Evolutionary conservation across 2,888 invertebrate genomes (phyloP), one percentile per base, ranked within the genome.

Genomic region (Aporophyla nigra): DNA sequence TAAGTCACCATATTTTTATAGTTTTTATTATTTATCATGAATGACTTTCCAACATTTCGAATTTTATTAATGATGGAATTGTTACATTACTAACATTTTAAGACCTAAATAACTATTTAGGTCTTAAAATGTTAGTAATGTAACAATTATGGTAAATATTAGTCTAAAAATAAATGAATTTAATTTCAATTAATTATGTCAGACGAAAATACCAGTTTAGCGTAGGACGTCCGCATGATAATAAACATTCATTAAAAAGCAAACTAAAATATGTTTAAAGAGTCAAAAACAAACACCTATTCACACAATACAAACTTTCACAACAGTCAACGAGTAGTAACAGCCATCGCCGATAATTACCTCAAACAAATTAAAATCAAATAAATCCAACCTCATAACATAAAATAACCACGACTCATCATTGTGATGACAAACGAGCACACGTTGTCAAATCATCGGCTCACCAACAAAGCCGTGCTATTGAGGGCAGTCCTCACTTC

Each of bases 401-500:
- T 46, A 40, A 33, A 5, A 33, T 53, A 4, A 53, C 43, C 1
- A 21, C 53, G n/a, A 65, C 43, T 54, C 68, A 19, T 58, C 19
- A 59, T 46, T 76, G 49, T 82, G 24, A 66, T 56, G 76, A 54
- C 49, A 21, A 68, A 56, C 21, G 51, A 65, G 59, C 59, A 56
- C 56, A 63, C 46, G 19, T 53, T 49, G 73, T 78, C 71, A 74
- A 73, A 56, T 77, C 68, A 65, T 67, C 74, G 71, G 76, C 65
- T 61, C 68, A 51, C 49, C 78, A 84, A 87, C 87, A 88, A 83
- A 84, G 87, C 86, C 49, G 19, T 65, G 77, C 72, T 74, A 87
- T 83, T 88, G 80, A 68, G 87, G 78, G 49, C 86, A 76, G 66
- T 74, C 66, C 70, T 75, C 75, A 71, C 86, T 88, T 89, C 89